Conservation (phyloP, 2,797 vertebrate species). For the Amniataba percoides region DNA sequence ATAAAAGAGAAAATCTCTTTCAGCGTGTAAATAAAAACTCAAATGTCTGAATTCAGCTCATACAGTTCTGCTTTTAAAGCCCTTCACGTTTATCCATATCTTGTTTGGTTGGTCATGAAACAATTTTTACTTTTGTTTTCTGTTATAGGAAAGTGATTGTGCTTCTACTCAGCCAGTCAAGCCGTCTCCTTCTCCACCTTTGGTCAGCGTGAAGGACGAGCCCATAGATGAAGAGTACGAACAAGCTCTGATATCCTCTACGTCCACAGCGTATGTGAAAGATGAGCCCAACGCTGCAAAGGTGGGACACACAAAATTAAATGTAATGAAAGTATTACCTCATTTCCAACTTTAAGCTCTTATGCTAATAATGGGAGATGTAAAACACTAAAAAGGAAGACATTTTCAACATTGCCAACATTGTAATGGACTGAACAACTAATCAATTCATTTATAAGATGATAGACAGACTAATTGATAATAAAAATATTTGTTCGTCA, state of each 20-base stretch:
- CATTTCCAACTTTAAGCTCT: no score
- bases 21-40: not conserved
- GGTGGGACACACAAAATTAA: conserved; percentile 77
- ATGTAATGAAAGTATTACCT: not conserved
- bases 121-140: not conserved
- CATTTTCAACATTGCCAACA: no score
- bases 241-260: conserved; percentile 88
- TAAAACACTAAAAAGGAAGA: no score
- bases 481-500: no score
- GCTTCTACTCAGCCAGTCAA: conserved; percentile 54
- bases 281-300: conserved; percentile 91
- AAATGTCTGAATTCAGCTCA: not conserved
- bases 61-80: not conserved
- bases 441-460: no score
- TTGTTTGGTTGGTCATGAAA: not conserved
- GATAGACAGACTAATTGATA: no score
- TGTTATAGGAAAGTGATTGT: conserved; percentile 24
- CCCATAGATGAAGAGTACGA: conserved; percentile 97
- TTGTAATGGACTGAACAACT: no score
- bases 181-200: conserved; percentile 83
- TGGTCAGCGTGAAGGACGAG: conserved; percentile 97
- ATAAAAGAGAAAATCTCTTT: not conserved
- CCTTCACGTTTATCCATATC: not conserved
- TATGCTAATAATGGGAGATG: no score
- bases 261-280: conserved; percentile 85